phyloP scores from a whole-genome alignment of 2,888 invertebrate species.

The Scaptomyza polygonia region DNA sequence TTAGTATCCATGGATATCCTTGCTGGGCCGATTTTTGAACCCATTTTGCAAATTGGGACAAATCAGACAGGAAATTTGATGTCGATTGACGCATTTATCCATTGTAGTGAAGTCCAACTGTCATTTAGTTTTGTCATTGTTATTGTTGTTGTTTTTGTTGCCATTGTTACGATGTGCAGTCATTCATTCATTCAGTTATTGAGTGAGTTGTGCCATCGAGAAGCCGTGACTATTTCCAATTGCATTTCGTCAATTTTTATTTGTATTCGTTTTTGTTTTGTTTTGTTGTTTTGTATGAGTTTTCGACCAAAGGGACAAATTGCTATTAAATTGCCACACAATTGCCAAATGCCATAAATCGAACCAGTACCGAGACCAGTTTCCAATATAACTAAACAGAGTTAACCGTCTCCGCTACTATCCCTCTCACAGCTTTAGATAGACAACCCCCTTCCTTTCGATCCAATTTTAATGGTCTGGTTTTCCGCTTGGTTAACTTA shows the following conservation, averaged over 20 bases:
- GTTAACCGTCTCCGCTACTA: constrained; percentile 2
- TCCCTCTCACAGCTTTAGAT: not conserved
- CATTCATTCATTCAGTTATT: constrained; percentile 37
- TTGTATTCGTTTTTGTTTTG: constrained; percentile 13
- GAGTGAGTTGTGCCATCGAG: constrained; percentile 34
- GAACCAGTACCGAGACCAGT: constrained; percentile 43
- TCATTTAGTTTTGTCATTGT: constrained; percentile 45
- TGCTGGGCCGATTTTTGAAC: not conserved
- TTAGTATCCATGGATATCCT: not conserved
- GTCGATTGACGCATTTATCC: constrained; percentile 27
- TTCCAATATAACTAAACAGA: constrained; percentile 31
- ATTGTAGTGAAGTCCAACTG: constrained; percentile 33
- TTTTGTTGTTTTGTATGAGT: constrained; percentile 20
- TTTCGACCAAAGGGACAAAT: constrained; percentile 63
- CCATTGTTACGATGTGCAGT: constrained; percentile 69
- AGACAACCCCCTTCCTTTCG: constrained; percentile 31
- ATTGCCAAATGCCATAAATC: constrained; percentile 77
- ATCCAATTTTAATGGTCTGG: constrained; percentile 76
- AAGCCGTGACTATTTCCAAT: constrained; percentile 72
- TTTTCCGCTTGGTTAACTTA: constrained; percentile 81
- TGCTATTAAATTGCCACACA: constrained; percentile 78
- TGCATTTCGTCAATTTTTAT: constrained; percentile 70
- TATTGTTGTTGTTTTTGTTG: constrained; percentile 44
- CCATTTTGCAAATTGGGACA: constrained; percentile 14
- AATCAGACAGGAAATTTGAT: constrained; percentile 42